Conservation (phyloP, 2,797 vertebrate genomes). For the Urocyon cinereoargenteus region DNA sequence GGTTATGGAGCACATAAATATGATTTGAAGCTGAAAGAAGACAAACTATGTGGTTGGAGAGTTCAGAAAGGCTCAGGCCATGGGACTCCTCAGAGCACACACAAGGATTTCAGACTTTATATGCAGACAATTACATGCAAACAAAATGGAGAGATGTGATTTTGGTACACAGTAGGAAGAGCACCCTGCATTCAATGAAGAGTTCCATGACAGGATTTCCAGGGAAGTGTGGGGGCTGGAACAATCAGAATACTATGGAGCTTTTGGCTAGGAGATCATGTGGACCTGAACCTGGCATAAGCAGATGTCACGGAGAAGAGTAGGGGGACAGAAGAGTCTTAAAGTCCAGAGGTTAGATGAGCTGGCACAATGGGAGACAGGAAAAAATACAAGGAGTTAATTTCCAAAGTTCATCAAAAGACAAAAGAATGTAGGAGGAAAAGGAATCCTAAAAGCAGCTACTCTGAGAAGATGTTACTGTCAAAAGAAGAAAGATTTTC, state of each 20-base stretch:
- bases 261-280: not conserved
- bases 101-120: not conserved
- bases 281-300: not conserved
- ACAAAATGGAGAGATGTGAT: not conserved
- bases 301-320: not conserved
- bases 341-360: not conserved
- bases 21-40: not conserved
- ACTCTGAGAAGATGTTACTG: not conserved
- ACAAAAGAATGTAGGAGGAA: not conserved
- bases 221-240: not conserved
- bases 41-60: not conserved
- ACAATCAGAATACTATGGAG: not conserved
- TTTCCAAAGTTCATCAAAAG: not conserved
- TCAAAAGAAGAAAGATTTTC: not conserved
- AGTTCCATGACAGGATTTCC: not conserved
- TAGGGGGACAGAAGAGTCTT: not conserved
- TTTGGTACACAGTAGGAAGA: not conserved
- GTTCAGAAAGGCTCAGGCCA: not conserved
- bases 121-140: not conserved
- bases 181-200: not conserved
- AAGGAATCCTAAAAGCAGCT: not conserved
- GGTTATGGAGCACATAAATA: not conserved
- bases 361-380: not conserved
- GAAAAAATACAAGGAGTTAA: not conserved
- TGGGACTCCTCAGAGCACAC: not conserved